These are phyloP conservation scores for Drosophila quasianomalipes DNA, from an alignment of 2,888 invertebrate species.

Conservation along the genomic window DNA sequence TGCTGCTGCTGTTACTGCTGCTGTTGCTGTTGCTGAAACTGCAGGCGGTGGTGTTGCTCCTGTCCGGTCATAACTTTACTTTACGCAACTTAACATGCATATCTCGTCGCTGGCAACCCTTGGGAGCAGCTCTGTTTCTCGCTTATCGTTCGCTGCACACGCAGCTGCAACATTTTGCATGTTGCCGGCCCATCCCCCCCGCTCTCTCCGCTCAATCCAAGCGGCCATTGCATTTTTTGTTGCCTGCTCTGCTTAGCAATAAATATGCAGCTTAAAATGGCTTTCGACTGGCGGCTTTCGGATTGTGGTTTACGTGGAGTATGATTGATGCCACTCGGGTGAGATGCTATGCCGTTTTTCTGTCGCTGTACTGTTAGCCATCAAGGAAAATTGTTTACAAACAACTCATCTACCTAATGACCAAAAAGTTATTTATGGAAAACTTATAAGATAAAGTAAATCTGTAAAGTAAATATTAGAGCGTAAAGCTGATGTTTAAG, in stretches of 20 bases:
- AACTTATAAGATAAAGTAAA: not conserved
- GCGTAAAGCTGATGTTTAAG: not conserved
- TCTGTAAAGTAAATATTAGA: not conserved
- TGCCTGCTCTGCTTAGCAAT: conserved; percentile 69
- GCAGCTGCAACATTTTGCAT: conserved; percentile 75
- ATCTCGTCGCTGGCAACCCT: conserved; percentile 72
- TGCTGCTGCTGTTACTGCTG: conserved; percentile 24
- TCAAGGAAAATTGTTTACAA: conserved; percentile 52
- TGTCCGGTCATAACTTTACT: conserved; percentile 76
- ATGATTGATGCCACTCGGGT: conserved; percentile 73
- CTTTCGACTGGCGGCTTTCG: conserved; percentile 79
- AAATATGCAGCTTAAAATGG: conserved; percentile 81
- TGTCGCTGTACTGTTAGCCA: conserved; percentile 38
- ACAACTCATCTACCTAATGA: conserved; percentile 15
- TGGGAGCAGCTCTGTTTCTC: conserved; percentile 53
- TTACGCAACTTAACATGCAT: conserved; percentile 80
- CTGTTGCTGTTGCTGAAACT: conserved; percentile 12
- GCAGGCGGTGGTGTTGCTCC: conserved; percentile 35
- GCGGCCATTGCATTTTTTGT: conserved; percentile 29
- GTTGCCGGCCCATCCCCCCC: conserved; percentile 21
- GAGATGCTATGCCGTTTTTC: conserved; percentile 19
- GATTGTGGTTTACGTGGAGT: conserved; percentile 79
- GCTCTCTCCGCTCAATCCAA: conserved; percentile 3
- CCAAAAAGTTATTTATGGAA: conserved; percentile 6
- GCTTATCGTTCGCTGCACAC: conserved; percentile 74